Base-by-base conservation (phyloP, 2,113 vertebrate species). In the Dromiciops gliroides region DNA sequence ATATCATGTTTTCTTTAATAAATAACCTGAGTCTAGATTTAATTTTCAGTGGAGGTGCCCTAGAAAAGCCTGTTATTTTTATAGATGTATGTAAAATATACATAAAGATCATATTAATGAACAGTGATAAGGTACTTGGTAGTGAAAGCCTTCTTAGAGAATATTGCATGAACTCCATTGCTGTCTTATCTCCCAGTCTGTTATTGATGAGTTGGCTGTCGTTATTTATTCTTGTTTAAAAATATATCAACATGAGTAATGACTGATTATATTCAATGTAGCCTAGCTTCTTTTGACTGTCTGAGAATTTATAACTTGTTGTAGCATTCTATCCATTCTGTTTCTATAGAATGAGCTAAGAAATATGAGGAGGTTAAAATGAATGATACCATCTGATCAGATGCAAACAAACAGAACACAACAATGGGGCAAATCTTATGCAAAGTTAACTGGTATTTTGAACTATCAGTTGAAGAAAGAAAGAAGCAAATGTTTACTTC, bases 81-180 rank as follows among this genome's bases (percentile, higher is more conserved):
- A 83, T 75, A 90, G 52, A 53, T 16, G 4, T n/a, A 48, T 92
- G 51, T 48, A 51, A 93, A 91, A 48, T 90, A 92, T 44, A 9
- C 51, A 50, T 90, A 90, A 24, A 91, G 75, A 49, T 92, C 67
- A 53, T 48, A 89, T 50, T 75, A 94, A 89, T 44, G 47, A 92
- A 67, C 48, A 19, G 53, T 9, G 22, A 14, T 31, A 50, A 91
- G 50, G 0, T 91, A 26, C 37, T 83, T 83, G 23, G 37, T 37
- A 95, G 91, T 22, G 26, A 93, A 96, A 89, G 48, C 12, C 93
- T 92, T 94, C 49, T 89, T 6, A 75, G 51, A 28, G 28, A 53
- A 52, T 91, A 89, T 2, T 94, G 24, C 22, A 91, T 16, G 47
- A 51, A 91, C 51, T 44, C 37, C 1, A 16, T n/a, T 48, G n/a